These are phyloP conservation scores for Alligator mississippiensis DNA, from an alignment of 2,113 vertebrate species.

Conservation along the genomic window DNA sequence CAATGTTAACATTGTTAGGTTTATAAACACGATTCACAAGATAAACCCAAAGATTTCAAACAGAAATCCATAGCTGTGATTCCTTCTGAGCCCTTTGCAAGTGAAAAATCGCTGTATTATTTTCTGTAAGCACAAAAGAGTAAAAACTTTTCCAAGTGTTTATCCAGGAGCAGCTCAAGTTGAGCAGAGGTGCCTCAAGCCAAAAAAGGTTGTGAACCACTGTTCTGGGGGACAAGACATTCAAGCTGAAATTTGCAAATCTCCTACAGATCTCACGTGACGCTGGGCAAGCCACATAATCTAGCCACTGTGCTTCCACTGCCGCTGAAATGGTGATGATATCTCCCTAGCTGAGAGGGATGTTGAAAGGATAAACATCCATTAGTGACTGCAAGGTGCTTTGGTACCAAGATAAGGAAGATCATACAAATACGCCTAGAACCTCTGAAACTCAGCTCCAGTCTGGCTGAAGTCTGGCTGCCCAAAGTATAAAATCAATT, in stretches of 20 bases:
- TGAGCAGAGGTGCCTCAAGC: too few relatives aligned
- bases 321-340: neutral
- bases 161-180: too few relatives aligned
- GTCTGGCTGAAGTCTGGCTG: neutral
- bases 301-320: too few relatives aligned
- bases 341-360: rapidly evolving
- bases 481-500: neutral
- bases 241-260: neutral
- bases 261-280: neutral
- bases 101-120: too few relatives aligned
- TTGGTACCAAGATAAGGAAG: neutral
- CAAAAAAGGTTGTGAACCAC: too few relatives aligned
- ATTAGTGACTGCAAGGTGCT: rapidly evolving
- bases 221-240: neutral
- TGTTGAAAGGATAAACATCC: neutral
- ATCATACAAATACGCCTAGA: neutral
- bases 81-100: too few relatives aligned
- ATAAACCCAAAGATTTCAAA: too few relatives aligned
- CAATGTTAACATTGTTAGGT: too few relatives aligned
- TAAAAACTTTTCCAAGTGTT: too few relatives aligned
- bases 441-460: neutral
- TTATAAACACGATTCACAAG: too few relatives aligned
- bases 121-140: too few relatives aligned
- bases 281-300: rapidly evolving
- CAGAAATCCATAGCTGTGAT: too few relatives aligned